phyloP scores from a whole-genome alignment of 2,888 invertebrate species.

The Pyrrhosoma nymphula region DNA sequence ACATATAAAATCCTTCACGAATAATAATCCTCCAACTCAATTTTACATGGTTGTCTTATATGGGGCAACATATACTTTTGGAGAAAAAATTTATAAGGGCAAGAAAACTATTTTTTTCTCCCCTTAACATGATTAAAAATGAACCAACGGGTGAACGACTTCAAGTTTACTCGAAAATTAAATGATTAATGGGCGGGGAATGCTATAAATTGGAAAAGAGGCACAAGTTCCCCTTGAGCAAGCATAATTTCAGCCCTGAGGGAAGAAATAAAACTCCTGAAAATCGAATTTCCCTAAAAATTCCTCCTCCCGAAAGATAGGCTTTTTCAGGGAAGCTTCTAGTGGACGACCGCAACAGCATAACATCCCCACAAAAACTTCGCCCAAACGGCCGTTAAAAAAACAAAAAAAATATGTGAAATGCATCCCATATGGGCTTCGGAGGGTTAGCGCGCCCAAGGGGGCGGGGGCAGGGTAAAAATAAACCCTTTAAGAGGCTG shows the following conservation, averaged over 20 bases:
- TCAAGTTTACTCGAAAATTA: not conserved
- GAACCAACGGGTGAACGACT: too few relatives aligned
- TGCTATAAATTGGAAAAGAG: not conserved
- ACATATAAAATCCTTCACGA: too few relatives aligned
- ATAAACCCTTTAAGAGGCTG: conserved; percentile 32
- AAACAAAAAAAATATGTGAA: not conserved
- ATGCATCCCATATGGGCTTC: not conserved
- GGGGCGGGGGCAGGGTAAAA: not conserved
- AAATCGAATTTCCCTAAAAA: not conserved
- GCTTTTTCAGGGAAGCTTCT: not conserved
- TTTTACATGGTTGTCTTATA: too few relatives aligned
- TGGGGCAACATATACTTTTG: not conserved
- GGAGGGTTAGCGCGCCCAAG: too few relatives aligned
- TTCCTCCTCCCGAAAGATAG: not conserved
- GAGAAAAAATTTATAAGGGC: too few relatives aligned
- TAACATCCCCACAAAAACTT: not conserved
- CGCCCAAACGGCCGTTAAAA: not conserved
- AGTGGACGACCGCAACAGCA: not conserved
- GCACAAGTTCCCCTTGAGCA: not conserved
- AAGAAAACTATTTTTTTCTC: too few relatives aligned
- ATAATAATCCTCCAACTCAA: too few relatives aligned
- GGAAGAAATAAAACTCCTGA: not conserved
- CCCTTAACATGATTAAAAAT: too few relatives aligned
- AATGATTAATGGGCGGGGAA: not conserved
- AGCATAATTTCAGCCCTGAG: not conserved